These are phyloP conservation scores for Margarornis squamiger DNA, from an alignment of 2,797 vertebrate species.

Conservation along the genomic window DNA sequence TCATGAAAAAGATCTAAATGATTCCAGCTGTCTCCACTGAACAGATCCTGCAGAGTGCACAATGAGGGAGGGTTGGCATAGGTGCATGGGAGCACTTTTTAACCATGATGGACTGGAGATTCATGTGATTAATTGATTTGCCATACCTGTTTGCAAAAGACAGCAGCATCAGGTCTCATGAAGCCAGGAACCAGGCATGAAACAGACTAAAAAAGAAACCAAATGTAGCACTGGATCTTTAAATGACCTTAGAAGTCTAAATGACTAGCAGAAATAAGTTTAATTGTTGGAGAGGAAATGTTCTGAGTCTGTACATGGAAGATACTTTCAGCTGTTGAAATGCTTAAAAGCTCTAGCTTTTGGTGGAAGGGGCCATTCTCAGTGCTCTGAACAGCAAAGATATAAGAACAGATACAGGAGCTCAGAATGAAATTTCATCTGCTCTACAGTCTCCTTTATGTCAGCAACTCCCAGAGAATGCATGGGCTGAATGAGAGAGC, in stretches of 20 bases:
- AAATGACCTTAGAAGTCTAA: neutral
- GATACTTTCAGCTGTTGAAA: neutral
- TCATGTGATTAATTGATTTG: neutral
- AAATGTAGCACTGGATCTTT: neutral
- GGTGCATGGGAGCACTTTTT: neutral
- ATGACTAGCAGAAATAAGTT: neutral
- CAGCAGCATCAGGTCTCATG: neutral
- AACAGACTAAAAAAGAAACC: neutral
- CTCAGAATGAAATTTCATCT: neutral
- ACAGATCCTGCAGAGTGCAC: neutral
- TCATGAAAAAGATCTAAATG: neutral
- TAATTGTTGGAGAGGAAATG: neutral
- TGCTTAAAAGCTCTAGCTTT: neutral
- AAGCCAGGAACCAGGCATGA: neutral
- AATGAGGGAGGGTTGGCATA: neutral
- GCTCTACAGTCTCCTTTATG: neutral
- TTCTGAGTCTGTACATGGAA: neutral
- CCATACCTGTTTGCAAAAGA: neutral
- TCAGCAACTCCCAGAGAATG: neutral
- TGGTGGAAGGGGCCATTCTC: neutral
- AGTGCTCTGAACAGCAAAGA: neutral
- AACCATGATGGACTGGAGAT: neutral
- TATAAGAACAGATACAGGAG: neutral
- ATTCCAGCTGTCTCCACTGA: neutral
- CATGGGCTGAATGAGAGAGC: neutral